Base-by-base conservation (phyloP, 2,797 vertebrate species). In the Halcyon smyrnensis region DNA sequence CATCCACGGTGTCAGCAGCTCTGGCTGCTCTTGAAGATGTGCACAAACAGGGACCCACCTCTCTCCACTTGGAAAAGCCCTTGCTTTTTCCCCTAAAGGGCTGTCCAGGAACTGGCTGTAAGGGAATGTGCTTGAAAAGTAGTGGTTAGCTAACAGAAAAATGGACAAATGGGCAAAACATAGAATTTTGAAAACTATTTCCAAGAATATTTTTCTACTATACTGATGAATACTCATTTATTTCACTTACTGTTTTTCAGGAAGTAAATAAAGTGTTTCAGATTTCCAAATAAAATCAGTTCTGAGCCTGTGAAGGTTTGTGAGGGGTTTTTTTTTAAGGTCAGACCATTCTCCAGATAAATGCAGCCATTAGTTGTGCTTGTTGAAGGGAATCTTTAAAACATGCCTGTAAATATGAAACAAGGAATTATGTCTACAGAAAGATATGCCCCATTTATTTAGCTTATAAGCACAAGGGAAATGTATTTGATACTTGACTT, bases 1-100 rank as follows among this genome's bases (percentile, higher is more conserved):
- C 18, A 81, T 17, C 8, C 39, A 6, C 0, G 0, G 27, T 27
- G 36, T 4, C 13, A 3, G 43, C 4, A 21, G 54, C 59, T 80
- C 41, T 7, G 9, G 39, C 23, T 76, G 25, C 57, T 78, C 69
- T 77, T 45, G 16, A 74, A 84, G 21, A 37, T 4, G 15, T 2
- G 3, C 17, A 41, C 20, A 43, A 67, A 50, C 18, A 79, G 15
- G 24, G 13, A 24, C 3, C 3, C 18, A 8, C 1, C 1, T n/a
- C 14, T 56, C 20, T 5, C 9, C 24, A n/a, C 0, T 1, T 27
- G 23, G 27, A 71, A 84, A 71, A 53, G 1, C 2, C 16, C 17
- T 13, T 51, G 11, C 9, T 57, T 39, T 13, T 28, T 54, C 13
- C 12, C 12, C 21, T 7, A 9, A 1, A 1, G 4, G 1, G 5